Conservation (phyloP, 1,140 invertebrate species). For the Drosophila ironensis region DNA sequence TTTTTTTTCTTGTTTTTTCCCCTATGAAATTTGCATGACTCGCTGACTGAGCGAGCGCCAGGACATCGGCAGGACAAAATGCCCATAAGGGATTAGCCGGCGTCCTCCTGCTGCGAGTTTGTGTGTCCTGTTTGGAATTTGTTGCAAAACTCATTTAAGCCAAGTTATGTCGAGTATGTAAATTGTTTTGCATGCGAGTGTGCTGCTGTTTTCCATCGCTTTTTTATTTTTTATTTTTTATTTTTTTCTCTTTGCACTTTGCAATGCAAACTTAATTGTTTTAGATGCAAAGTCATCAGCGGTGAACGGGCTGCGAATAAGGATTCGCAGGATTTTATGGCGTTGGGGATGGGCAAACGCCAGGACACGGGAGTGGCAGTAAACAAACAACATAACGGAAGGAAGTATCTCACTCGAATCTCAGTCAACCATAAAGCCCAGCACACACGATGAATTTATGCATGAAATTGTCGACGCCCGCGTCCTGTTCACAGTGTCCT, state of each 20-base stretch:
- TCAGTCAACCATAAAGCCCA: constrained; percentile 67
- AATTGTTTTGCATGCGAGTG: constrained; percentile 62
- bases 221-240: no score
- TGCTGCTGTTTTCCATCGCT: constrained; percentile 53
- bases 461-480: constrained; percentile 79
- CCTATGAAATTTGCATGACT: constrained; percentile 73
- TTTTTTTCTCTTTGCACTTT: no score
- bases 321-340: background rate
- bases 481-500: constrained; percentile 40
- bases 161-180: constrained; percentile 79
- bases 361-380: background rate
- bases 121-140: constrained; percentile 50
- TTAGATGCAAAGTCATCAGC: constrained; percentile 80
- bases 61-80: constrained; percentile 65
- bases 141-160: constrained; percentile 81
- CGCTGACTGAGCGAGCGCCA: constrained; percentile 17
- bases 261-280: constrained; percentile 82
- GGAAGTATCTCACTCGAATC: constrained; percentile 79
- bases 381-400: constrained; percentile 68
- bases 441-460: constrained; percentile 70
- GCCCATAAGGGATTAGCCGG: constrained; percentile 81
- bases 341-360: no score
- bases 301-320: background rate
- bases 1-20: constrained; percentile 45
- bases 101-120: background rate